Conservation (phyloP, 1,140 invertebrate species). For the Melipona quadrifasciata region DNA sequence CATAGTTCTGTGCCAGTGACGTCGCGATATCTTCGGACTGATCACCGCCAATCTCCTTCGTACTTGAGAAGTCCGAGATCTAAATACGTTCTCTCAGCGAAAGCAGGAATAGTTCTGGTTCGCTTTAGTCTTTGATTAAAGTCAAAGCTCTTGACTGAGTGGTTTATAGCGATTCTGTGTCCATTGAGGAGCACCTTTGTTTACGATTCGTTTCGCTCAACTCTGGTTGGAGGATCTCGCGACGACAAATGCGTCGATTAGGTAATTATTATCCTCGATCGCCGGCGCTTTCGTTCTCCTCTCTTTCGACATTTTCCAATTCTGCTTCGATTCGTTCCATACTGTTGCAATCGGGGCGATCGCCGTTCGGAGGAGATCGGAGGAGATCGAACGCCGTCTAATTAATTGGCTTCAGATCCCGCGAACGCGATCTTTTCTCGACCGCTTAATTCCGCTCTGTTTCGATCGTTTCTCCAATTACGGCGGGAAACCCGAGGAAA, state of each 20-base stretch:
- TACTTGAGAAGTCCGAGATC: neutral
- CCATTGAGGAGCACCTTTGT: neutral
- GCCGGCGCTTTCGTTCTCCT: neutral
- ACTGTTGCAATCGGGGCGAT: constrained; percentile 7
- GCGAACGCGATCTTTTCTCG: constrained; percentile 7
- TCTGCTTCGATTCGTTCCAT: neutral
- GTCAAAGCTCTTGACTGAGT: neutral
- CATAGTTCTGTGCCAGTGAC: neutral
- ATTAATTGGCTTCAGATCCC: constrained; percentile 27
- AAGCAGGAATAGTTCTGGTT: neutral
- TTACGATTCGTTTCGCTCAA: neutral
- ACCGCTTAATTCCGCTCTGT: constrained; percentile 32
- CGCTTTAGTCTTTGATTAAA: neutral
- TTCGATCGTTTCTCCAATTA: constrained; percentile 38
- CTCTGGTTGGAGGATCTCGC: neutral
- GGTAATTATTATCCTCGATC: neutral
- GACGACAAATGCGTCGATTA: neutral
- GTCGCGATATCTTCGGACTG: neutral
- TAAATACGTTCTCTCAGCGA: neutral
- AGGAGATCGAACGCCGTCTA: neutral
- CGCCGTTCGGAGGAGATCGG: neutral
- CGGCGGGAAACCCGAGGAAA: constrained; percentile 18
- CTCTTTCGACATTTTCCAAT: neutral
- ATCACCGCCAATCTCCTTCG: neutral
- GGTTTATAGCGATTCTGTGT: neutral